These are phyloP conservation scores for Andrena chrysosceles DNA, from an alignment of 2,888 invertebrate genomes.

Conservation along the genomic window DNA sequence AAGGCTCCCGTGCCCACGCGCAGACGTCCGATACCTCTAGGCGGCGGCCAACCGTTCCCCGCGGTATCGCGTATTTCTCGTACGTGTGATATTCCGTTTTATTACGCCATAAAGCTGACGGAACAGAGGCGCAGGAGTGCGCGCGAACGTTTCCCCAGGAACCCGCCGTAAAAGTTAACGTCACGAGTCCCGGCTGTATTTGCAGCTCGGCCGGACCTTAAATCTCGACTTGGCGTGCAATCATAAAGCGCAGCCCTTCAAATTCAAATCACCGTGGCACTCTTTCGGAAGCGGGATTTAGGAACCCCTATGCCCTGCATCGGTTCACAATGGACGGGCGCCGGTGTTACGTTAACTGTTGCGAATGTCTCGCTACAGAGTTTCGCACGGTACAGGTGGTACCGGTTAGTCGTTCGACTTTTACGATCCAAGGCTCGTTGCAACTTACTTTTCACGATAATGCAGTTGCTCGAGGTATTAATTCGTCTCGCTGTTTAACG, in stretches of 20 bases:
- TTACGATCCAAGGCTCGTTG: neutral
- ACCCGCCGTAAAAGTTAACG: conserved; percentile 51
- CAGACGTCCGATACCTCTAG: conserved; percentile 2
- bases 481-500: conserved; percentile 3
- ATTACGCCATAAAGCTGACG: conserved; percentile 52
- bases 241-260: conserved; percentile 22
- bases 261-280: conserved; percentile 4
- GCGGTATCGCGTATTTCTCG: conserved; percentile 30
- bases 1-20: conserved; percentile 25
- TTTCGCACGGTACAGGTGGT: neutral
- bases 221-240: conserved; percentile 31
- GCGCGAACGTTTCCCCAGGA: conserved; percentile 10
- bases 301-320: neutral
- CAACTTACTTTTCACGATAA: neutral
- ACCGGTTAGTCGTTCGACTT: neutral
- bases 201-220: conserved; percentile 18
- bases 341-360: neutral
- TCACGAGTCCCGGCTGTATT: conserved; percentile 14
- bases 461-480: neutral
- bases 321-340: neutral
- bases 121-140: conserved; percentile 23
- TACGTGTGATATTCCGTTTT: conserved; percentile 50
- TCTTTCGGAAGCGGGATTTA: neutral
- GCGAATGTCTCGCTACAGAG: neutral
- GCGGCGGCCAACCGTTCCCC: conserved; percentile 27